Percentiles rank a stretch among this genome's conserved stretches.
These are phyloP conservation scores for Bambusicola thoracicus DNA, from an alignment of 2,113 vertebrate genomes.

Conservation along the genomic window DNA sequence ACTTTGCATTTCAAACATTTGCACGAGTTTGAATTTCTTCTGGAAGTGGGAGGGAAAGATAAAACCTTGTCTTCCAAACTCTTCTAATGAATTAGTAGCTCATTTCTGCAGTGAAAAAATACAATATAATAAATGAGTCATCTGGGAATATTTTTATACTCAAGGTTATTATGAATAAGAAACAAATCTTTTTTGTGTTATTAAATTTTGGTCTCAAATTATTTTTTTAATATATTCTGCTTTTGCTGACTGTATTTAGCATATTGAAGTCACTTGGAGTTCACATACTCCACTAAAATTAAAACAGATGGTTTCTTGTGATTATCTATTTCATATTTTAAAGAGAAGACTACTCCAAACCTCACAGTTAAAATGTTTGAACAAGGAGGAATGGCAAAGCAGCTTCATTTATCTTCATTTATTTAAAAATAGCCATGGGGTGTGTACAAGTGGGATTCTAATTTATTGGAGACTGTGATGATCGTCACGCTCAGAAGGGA, in stretches of 20 bases:
- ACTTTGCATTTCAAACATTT: not conserved
- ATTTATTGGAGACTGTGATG: not conserved
- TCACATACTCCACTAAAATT: slow-evolving; percentile 2
- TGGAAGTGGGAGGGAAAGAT: not conserved
- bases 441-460: not conserved
- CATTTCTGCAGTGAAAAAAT: slow-evolving; percentile 36
- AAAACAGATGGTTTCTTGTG: slow-evolving; percentile 10
- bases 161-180: slow-evolving; percentile 35
- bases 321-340: not conserved
- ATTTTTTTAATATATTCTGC: not conserved
- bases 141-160: slow-evolving; percentile 64
- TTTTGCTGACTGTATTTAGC: slow-evolving; percentile 4
- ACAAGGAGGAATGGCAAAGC: not conserved
- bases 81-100: slow-evolving; percentile 19
- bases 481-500: not conserved
- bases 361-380: not conserved
- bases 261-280: not conserved
- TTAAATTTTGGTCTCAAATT: not conserved
- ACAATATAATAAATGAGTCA: slow-evolving; percentile 55
- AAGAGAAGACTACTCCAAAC: not conserved
- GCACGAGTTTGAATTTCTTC: not conserved
- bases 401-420: slow-evolving; percentile 23
- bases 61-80: not conserved
- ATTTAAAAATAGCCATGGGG: slow-evolving; percentile 5
- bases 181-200: slow-evolving; percentile 42